phyloP scores from a whole-genome alignment of 2,113 vertebrate genomes.

The Elaphurus davidianus region DNA sequence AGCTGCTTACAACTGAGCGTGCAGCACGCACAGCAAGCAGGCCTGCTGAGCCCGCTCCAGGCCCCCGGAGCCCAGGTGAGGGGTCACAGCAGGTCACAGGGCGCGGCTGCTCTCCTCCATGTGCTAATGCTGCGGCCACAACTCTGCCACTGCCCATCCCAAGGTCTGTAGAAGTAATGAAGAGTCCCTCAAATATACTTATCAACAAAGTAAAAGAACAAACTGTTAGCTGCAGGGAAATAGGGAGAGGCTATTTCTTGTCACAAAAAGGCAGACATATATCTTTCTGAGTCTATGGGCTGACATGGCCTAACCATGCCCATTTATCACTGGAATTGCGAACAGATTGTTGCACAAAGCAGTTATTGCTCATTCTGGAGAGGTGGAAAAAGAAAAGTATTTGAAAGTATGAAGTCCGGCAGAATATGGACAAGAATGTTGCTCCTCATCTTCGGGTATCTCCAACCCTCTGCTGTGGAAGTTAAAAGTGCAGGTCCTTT shows the following conservation, averaged over 20 bases:
- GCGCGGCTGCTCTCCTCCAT: not conserved
- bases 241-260: slow-evolving; percentile 91
- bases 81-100: too few relatives aligned
- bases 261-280: slow-evolving; percentile 86
- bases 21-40: not conserved
- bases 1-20: not conserved
- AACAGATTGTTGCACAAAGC: slow-evolving; percentile 87
- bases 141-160: not conserved
- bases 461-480: slow-evolving; percentile 65
- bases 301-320: slow-evolving; percentile 84
- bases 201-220: slow-evolving; percentile 90
- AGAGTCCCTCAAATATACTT: slow-evolving; percentile 74
- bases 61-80: not conserved
- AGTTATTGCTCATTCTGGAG: slow-evolving; percentile 89
- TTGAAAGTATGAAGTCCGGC: slow-evolving; percentile 81
- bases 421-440: not conserved
- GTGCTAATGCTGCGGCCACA: not conserved
- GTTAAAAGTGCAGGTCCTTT: slow-evolving; percentile 52
- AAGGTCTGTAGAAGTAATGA: not conserved
- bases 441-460: slow-evolving; percentile 55
- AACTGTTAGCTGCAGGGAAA: slow-evolving; percentile 87
- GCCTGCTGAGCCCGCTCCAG: not conserved
- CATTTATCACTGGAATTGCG: slow-evolving; percentile 90
- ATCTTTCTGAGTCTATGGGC: slow-evolving; percentile 82
- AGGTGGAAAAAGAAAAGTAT: slow-evolving; percentile 86